Base-by-base conservation (phyloP, 1,140 invertebrate genomes). In the Drosophila novamexicana region DNA sequence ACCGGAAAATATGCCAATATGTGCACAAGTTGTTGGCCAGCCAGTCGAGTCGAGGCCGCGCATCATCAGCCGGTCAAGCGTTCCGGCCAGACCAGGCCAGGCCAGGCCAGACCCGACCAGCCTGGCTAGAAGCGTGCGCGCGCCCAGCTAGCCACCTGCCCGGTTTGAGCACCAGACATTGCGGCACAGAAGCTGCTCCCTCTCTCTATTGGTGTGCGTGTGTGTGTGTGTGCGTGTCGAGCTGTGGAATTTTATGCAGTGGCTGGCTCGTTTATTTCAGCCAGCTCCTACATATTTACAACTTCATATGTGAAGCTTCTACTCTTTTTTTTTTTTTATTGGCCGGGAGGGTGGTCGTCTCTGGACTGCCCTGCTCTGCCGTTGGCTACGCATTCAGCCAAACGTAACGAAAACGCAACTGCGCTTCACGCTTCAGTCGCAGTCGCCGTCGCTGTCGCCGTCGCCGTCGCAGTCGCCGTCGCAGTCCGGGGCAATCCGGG, bases 401-500 rank as follows among this genome's bases (percentile, higher is more conserved):
- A 88, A 84, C 84, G 84, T 88, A 90, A 88, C 84, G 77, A 88
- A 85, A 88, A 88, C 83, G 83, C 83, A 88, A 89, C 84, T 89
- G 84, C 84, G 80, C 83, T 89, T 88, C 83, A 88, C 83, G 83
- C 84, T 86, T 84, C 84, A 77, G 50, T 18, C 69, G 14, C 56
- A 62, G 68, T 53, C 54, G 50, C 50, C 63, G 56, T 42, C 29
- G 8, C 39, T 5, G 50, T 39, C 36, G 18, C 53, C 29, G 50
- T 54, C 12, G 45, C 34, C 5, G 36, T 50, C 32, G 50, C 42
- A 7, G 58, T 32, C 22, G 22, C 22, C 0, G 18, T 18, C 47
- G 7, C 29, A 44, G 32, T 45, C 32, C 14, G 54, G 6, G n/a
- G 44, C 42, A 4, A 0, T 14, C 14, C 14, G 14, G 29, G 7